Base-by-base conservation (phyloP, 2,113 vertebrate species). In the Aegotheles bennettii region DNA sequence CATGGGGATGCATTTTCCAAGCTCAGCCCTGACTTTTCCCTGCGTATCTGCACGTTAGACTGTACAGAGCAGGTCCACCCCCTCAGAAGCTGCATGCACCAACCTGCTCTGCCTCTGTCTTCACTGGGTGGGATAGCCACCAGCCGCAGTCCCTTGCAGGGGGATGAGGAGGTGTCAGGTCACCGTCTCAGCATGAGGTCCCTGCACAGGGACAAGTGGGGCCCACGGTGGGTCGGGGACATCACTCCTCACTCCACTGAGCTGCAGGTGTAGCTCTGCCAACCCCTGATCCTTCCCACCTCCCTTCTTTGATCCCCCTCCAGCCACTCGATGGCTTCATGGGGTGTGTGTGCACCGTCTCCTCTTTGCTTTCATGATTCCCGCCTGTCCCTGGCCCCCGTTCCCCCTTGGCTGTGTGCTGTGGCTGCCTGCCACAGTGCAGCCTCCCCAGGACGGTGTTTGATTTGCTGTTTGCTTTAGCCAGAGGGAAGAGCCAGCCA, bases 391-490 rank as follows among this genome's bases (percentile, higher is more conserved):
- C 80, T 38, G 4, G 53, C 51, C 5, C 1, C 61, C 12, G 1
- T 48, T 73, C 70, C 29, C 26, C 10, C 7, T 10, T 3, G 3
- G 18, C 43, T 40, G 75, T 53, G 70, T 89, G 84, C 91, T 69
- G 3, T 69, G 87, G 89, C 84, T 0, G 7, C 77, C 82, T 74
- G 92, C 83, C 57, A 31, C 47, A 4, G 68, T 16, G 0, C 13
- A 5, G 77, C 53, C 73, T 86, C 85, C 57, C 51, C 2, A 0
- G 84, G 73, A 67, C 0, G 0, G 67, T 42, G 90, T 86, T 95
- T 94, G 87, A 90, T 33, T 57, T 79, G 50, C 71, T 97, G 89
- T 95, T 96, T 96, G 75, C 73, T 87, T 92, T 95, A 87, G 53
- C 76, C 3, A 2, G 90, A 63, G 89, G 61, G 59, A 75, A 78